Conservation (phyloP, 2,888 invertebrate genomes). For the Himalopsyche kuldschensis region DNA sequence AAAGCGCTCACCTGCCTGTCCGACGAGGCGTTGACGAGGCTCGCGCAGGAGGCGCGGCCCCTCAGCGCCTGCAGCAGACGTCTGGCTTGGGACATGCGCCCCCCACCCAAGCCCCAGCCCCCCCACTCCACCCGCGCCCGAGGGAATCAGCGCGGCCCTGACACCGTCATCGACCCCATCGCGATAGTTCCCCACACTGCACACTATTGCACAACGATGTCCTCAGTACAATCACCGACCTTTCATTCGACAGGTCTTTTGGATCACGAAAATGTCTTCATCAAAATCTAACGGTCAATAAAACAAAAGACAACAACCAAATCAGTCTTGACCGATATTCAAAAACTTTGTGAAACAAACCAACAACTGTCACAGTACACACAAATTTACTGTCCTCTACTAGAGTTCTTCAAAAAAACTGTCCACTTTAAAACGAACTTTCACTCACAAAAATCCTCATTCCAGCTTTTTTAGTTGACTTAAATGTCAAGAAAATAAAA, state of each 20-base stretch:
- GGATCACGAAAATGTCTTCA: background rate
- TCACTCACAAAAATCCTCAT: no score
- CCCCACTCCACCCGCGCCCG: constrained; percentile 17
- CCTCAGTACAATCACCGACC: background rate
- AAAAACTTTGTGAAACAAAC: no score
- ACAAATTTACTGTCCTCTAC: no score
- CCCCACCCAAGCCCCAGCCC: constrained; percentile 5
- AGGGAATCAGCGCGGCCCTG: background rate
- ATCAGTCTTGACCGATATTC: no score
- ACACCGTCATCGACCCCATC: background rate
- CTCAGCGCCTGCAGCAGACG: constrained; percentile 32
- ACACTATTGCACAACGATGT: background rate
- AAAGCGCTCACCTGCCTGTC: constrained; percentile 27
- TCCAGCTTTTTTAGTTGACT: no score
- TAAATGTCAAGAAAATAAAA: no score
- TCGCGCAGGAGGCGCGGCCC: constrained; percentile 32
- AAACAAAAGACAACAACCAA: background rate
- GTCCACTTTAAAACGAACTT: no score
- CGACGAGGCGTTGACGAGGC: constrained; percentile 33
- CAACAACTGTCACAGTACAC: no score
- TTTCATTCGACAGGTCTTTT: background rate
- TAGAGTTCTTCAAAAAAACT: no score
- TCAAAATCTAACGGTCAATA: background rate
- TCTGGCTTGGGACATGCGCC: constrained; percentile 29
- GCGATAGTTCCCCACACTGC: background rate